A percentile compares a stretch with the other conserved stretches of the same genome.
phyloP scores from a whole-genome alignment of 2,797 vertebrate species.

The Xyrichtys novacula region DNA sequence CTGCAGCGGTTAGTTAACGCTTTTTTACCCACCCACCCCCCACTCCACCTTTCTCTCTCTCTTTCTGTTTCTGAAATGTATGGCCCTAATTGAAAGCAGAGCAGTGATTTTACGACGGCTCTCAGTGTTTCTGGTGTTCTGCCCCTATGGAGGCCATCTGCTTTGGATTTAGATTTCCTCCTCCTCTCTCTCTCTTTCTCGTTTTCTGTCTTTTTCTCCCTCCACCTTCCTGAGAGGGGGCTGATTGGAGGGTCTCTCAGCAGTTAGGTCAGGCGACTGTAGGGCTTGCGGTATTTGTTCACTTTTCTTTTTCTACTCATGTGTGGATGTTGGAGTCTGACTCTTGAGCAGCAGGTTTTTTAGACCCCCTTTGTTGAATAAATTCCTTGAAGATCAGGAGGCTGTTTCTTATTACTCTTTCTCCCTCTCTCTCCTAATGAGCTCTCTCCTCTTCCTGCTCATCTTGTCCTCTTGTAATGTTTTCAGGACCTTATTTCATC shows the following conservation, averaged over 20 bases:
- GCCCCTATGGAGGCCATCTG: slow-evolving; percentile 87
- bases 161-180: slow-evolving; percentile 87
- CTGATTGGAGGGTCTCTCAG: slow-evolving; percentile 81
- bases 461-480: slow-evolving; percentile 25
- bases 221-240: slow-evolving; percentile 72
- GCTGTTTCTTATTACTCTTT: slow-evolving; percentile 15
- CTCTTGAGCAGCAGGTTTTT: slow-evolving; percentile 51
- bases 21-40: slow-evolving; percentile 37
- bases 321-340: slow-evolving; percentile 22
- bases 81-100: slow-evolving; percentile 90
- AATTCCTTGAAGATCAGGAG: slow-evolving; percentile 54
- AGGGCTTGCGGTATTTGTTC: slow-evolving; percentile 82
- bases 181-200: slow-evolving; percentile 30
- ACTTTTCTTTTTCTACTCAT: slow-evolving; percentile 55
- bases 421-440: slow-evolving; percentile 5
- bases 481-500: slow-evolving; percentile 29
- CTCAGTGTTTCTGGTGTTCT: slow-evolving; percentile 82
- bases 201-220: slow-evolving; percentile 11
- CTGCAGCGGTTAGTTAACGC: slow-evolving; percentile 63
- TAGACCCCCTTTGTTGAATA: slow-evolving; percentile 3
- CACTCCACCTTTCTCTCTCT: not conserved
- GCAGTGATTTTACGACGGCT: slow-evolving; percentile 75
- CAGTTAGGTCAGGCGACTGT: slow-evolving; percentile 82
- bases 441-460: slow-evolving; percentile 33
- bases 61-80: slow-evolving; percentile 69